Percentiles rank a stretch among this genome's conserved stretches.
Evolutionary conservation across 2,797 vertebrate species (phyloP).

Genomic region (Bucorvus abyssinicus): DNA sequence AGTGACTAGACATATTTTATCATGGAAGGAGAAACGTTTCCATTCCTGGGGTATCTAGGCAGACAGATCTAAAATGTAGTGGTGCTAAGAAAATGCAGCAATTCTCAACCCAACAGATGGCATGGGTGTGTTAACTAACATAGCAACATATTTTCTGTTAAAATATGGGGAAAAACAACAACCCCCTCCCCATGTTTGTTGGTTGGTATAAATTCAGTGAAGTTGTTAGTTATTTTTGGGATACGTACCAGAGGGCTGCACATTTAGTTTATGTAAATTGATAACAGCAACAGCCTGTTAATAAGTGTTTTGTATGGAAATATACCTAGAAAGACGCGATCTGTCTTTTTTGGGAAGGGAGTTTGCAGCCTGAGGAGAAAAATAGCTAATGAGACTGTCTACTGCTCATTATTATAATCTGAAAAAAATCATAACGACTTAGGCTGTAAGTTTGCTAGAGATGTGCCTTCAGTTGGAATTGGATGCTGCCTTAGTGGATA

Average conservation of each 20-base stretch:
- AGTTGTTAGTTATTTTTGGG: slow-evolving; percentile 75
- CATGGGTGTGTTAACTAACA: slow-evolving; percentile 75
- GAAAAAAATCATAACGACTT: slow-evolving; percentile 49
- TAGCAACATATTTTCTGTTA: slow-evolving; percentile 77
- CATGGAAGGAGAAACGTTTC: not conserved
- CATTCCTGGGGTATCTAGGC: slow-evolving; percentile 40
- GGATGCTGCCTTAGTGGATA: slow-evolving; percentile 39
- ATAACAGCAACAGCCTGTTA: slow-evolving; percentile 74
- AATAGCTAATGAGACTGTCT: slow-evolving; percentile 43
- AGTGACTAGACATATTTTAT: not conserved
- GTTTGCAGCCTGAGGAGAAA: slow-evolving; percentile 58
- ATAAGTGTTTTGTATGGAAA: slow-evolving; percentile 69
- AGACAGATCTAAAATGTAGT: slow-evolving; percentile 54
- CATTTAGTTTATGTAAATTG: slow-evolving; percentile 75
- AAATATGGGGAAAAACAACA: slow-evolving; percentile 71
- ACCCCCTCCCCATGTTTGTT: slow-evolving; percentile 65
- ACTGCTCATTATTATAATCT: slow-evolving; percentile 55
- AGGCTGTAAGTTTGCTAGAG: slow-evolving; percentile 34
- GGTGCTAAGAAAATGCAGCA: slow-evolving; percentile 64
- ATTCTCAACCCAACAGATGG: slow-evolving; percentile 77
- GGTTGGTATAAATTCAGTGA: slow-evolving; percentile 74
- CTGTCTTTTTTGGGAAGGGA: slow-evolving; percentile 66
- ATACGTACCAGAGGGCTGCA: slow-evolving; percentile 70
- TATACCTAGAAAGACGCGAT: slow-evolving; percentile 67
- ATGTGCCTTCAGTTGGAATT: slow-evolving; percentile 36